These are phyloP conservation scores for Lepeophtheirus nordmannii DNA, from an alignment of 2,888 invertebrate genomes.

Conservation along the genomic window DNA sequence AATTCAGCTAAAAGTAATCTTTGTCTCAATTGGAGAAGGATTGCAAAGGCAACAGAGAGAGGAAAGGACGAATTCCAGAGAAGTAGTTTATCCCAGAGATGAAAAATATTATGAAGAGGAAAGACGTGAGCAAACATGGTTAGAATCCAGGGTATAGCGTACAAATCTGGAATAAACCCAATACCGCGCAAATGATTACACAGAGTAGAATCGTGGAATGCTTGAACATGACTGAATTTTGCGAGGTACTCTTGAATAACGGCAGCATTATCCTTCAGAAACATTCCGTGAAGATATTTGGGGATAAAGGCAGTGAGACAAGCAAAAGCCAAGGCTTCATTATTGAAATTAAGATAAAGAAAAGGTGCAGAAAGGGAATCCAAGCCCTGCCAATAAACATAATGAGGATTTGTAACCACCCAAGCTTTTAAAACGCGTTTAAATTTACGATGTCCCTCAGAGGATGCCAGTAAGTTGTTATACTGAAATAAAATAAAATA, in stretches of 20 bases:
- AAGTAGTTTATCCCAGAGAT: conserved; percentile 90
- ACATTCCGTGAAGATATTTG: conserved; percentile 90
- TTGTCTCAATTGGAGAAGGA: conserved; percentile 68
- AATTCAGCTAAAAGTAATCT: conserved; percentile 76
- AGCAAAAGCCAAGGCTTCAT: conserved; percentile 88
- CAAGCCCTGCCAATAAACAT: conserved; percentile 98
- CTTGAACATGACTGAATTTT: conserved; percentile 87
- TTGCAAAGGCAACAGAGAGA: conserved; percentile 80
- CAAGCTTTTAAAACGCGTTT: conserved; percentile 89
- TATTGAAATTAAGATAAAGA: conserved; percentile 84
- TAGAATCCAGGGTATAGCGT: conserved; percentile 96
- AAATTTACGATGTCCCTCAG: conserved; percentile 75
- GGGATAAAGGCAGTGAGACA: conserved; percentile 89
- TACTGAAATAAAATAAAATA: conserved; percentile 39
- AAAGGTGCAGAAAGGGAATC: conserved; percentile 97
- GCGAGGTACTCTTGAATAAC: conserved; percentile 93
- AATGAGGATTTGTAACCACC: conserved; percentile 81
- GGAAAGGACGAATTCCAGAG: conserved; percentile 85
- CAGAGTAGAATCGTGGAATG: conserved; percentile 83
- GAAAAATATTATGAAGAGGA: conserved; percentile 90
- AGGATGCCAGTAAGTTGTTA: conserved; percentile 84
- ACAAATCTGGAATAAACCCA: conserved; percentile 85
- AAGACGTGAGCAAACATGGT: conserved; percentile 97
- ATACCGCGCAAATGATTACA: conserved; percentile 80
- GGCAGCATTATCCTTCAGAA: conserved; percentile 86